Evolutionary conservation across 2,888 invertebrate genomes (phyloP).

Genomic region (Perizoma flavofasciatum): DNA sequence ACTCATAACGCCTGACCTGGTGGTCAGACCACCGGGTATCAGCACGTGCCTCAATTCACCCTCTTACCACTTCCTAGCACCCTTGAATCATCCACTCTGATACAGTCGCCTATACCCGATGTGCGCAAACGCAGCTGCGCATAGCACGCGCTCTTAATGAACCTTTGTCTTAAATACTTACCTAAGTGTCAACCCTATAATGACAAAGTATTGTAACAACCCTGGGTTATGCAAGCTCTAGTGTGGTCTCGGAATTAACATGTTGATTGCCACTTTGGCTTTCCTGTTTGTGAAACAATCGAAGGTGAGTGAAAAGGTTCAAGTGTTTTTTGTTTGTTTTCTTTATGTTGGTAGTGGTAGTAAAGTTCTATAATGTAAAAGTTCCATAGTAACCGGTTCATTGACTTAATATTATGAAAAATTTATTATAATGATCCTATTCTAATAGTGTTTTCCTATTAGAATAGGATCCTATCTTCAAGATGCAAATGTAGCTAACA

Average conservation of each 20-base stretch:
- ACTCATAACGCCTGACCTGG: constrained; percentile 33
- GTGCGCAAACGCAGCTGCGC: constrained; percentile 63
- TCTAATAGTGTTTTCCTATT: too few relatives aligned
- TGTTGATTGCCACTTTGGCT: constrained; percentile 70
- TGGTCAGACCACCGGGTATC: constrained; percentile 46
- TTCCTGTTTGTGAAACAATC: constrained; percentile 52
- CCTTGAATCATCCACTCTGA: constrained; percentile 28
- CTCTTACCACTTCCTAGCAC: constrained; percentile 51
- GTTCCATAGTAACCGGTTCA: too few relatives aligned
- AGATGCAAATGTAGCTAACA: too few relatives aligned
- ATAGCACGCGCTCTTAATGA: constrained; percentile 73
- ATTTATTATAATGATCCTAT: too few relatives aligned
- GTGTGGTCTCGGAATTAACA: constrained; percentile 66
- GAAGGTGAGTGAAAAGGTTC: constrained; percentile 23
- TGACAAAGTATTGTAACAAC: constrained; percentile 42
- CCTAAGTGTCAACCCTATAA: constrained; percentile 44
- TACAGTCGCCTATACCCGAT: constrained; percentile 21
- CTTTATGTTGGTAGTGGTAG: constrained; percentile 4
- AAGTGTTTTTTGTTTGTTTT: constrained; percentile 12
- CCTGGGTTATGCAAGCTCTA: constrained; percentile 1
- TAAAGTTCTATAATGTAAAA: too few relatives aligned
- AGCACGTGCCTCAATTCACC: constrained; percentile 69
- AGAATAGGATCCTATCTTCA: too few relatives aligned
- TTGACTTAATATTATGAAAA: too few relatives aligned
- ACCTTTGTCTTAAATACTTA: constrained; percentile 53